Evolutionary conservation across 2,888 invertebrate genomes (phyloP).

Genomic region (Troides oblongomaculatus): DNA sequence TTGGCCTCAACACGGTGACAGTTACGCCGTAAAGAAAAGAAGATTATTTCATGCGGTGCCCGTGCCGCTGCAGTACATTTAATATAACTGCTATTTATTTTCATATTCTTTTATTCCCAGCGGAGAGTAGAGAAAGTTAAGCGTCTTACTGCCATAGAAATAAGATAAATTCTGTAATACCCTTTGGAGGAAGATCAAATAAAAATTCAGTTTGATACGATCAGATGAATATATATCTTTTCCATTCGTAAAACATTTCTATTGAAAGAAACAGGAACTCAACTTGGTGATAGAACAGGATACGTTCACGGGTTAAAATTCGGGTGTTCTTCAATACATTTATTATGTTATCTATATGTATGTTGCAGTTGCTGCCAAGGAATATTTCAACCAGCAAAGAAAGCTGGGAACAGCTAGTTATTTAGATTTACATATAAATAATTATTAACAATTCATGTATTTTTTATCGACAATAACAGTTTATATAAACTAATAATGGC

Average conservation of each 20-base stretch:
- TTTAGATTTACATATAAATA: too few species aligned
- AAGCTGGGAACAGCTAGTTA: too few species aligned
- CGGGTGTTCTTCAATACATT: too few species aligned
- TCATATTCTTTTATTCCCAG: constrained; percentile 61
- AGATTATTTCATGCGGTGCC: constrained; percentile 68
- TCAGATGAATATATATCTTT: neutral
- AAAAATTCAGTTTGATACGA: constrained; percentile 2
- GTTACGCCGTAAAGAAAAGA: constrained; percentile 67
- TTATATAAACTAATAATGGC: too few species aligned
- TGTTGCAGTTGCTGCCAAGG: too few species aligned
- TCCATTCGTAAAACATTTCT: neutral
- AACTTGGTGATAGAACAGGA: neutral
- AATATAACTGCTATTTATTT: constrained; percentile 76
- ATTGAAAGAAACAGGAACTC: neutral
- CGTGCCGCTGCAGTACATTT: constrained; percentile 62
- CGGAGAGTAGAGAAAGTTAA: constrained; percentile 52
- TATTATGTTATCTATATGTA: too few species aligned
- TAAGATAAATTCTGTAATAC: constrained; percentile 38
- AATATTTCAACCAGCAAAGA: too few species aligned
- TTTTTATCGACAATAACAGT: too few species aligned
- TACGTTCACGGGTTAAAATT: neutral
- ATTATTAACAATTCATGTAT: too few species aligned
- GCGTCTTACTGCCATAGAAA: constrained; percentile 62
- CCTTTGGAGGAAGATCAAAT: constrained; percentile 8
- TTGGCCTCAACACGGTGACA: constrained; percentile 67